Evolutionary conservation across 64 coral and sea anemone genomes (phyloP).

Genomic region (Montipora foliosa): DNA sequence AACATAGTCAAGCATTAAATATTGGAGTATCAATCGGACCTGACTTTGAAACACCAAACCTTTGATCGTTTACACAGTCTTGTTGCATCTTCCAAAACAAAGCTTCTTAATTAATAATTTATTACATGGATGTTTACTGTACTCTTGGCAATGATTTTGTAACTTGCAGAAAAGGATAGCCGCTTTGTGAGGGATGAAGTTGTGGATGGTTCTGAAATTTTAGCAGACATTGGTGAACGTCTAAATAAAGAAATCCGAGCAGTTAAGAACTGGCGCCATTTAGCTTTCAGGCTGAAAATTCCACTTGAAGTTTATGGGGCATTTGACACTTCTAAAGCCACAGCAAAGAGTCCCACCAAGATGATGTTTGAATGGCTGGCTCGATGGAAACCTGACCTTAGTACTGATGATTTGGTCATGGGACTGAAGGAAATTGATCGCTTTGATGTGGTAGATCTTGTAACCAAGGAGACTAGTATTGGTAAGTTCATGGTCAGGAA

Average conservation of each 20-base stretch:
- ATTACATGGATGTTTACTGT: neutral
- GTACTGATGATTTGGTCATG: neutral
- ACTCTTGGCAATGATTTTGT: neutral
- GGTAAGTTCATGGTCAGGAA: neutral
- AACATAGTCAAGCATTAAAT: too few relatives aligned
- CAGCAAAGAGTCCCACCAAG: constrained; percentile 36
- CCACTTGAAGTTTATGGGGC: neutral
- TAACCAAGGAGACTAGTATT: neutral
- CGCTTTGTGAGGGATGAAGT: neutral
- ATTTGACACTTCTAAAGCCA: constrained; percentile 40
- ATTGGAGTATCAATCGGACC: too few relatives aligned
- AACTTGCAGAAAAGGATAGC: neutral
- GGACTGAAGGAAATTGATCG: constrained; percentile 34
- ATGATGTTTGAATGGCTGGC: constrained; percentile 46
- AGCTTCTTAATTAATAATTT: too few relatives aligned
- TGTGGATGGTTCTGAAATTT: constrained; percentile 9
- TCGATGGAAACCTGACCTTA: neutral
- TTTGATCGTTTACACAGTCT: too few relatives aligned
- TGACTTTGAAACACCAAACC: too few relatives aligned
- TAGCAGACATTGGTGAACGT: constrained; percentile 11
- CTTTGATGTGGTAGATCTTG: constrained; percentile 25
- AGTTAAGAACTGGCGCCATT: constrained; percentile 58
- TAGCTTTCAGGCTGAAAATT: constrained; percentile 45
- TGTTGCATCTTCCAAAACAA: too few relatives aligned
- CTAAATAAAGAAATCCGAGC: constrained; percentile 49